phyloP scores from a whole-genome alignment of 2,113 vertebrate species.

The Cairina moschata region DNA sequence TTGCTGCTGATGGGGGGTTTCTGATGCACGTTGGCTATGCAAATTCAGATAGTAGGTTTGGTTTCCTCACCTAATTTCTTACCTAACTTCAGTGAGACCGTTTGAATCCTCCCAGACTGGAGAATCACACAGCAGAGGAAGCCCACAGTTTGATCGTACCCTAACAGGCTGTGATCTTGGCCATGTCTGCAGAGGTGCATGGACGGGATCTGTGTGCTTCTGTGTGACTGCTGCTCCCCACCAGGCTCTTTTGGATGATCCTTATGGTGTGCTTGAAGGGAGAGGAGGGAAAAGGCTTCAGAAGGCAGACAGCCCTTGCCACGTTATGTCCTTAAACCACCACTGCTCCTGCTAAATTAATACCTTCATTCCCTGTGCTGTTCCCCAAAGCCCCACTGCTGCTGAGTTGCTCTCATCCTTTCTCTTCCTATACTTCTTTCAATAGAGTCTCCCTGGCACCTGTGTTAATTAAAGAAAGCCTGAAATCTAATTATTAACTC shows the following conservation, averaged over 20 bases:
- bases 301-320: background rate
- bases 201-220: accelerated
- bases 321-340: no score
- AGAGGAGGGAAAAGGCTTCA: background rate
- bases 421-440: background rate
- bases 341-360: background rate
- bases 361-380: background rate
- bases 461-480: background rate
- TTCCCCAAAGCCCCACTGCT: background rate
- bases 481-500: background rate
- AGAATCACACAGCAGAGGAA: background rate
- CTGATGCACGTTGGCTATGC: background rate
- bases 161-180: accelerated
- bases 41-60: background rate
- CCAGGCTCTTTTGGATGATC: background rate
- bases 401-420: background rate
- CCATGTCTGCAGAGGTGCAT: background rate
- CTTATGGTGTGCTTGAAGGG: background rate
- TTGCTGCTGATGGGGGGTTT: background rate
- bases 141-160: background rate
- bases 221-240: background rate
- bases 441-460: background rate
- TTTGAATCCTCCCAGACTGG: background rate
- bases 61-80: background rate
- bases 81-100: background rate